Base-by-base conservation (phyloP, 2,888 invertebrate species). In the Yponomeuta cagnagella region DNA sequence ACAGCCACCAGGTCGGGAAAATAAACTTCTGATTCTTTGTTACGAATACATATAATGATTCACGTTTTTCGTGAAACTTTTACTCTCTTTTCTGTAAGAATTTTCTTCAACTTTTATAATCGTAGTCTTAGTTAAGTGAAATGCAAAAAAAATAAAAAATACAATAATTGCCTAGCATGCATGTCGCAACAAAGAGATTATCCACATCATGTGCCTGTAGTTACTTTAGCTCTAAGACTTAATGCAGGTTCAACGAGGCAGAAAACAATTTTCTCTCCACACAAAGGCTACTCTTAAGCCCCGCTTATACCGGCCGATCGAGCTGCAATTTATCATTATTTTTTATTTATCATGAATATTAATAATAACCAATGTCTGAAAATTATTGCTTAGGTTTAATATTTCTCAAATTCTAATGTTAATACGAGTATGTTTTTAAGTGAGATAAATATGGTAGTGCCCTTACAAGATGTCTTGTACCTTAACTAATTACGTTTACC, bases 211-310 rank as follows among this genome's bases (percentile, higher is more conserved):
- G 70, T 69, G 69, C 69, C 67, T 68, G 33, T 65, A 43, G 69
- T 63, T 48, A 67, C 66, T 67, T 69, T 43, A 43, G 43, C 43
- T 63, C 72, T 69, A 67, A 69, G 73, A 77, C 74, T 75, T 76
- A 76, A 77, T 77, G 76, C 76, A 76, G 73, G 74, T 74, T 76
- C 76, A 77, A 73, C 75, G 74, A 74, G 75, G 75, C 76, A 74
- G 73, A 70, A 77, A 77, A 76, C 76, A 77, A 77, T 77, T 76
- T 77, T 76, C 76, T 75, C 74, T 73, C 72, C 72, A 73, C 75
- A 74, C 74, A 64, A 64, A 48, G 30, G 30, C 64, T 30, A 43
- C 65, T 10, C 23, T 9, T 37, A 23, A 10, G 9, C 33, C 10
- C 63, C 15, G 63, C 23, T 63, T 37, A 37, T 23, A 70, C 31